A percentile compares a stretch with the other conserved stretches of the same genome.
Conservation (phyloP, 2,113 vertebrate genomes). For the Upupa epops region DNA sequence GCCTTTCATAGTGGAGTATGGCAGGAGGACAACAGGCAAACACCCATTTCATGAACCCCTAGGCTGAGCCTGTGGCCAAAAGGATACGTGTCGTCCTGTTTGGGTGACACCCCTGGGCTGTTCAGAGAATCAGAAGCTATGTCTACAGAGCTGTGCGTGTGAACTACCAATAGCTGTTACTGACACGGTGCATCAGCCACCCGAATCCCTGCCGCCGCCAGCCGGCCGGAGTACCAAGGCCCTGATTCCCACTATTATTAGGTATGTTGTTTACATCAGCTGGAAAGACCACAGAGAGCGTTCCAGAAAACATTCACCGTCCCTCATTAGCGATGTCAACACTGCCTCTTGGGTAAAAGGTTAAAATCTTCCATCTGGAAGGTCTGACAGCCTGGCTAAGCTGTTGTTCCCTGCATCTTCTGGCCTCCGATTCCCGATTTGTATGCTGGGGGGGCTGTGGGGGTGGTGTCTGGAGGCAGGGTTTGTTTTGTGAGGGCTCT, state of each 20-base stretch:
- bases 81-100: not conserved
- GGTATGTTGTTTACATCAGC: slow-evolving; percentile 10
- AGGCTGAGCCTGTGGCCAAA: not conserved
- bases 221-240: slow-evolving; percentile 1
- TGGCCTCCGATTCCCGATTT: not conserved
- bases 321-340: slow-evolving; percentile 20
- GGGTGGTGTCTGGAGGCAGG: not conserved
- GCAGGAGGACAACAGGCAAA: not conserved
- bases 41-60: not conserved
- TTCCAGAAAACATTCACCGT: slow-evolving; percentile 32
- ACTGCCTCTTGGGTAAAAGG: not conserved
- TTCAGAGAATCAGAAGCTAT: not conserved
- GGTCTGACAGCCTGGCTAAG: not conserved
- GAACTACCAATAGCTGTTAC: not conserved
- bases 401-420: not conserved
- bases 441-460: not conserved
- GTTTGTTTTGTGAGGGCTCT: slow-evolving; percentile 1
- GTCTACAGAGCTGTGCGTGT: not conserved
- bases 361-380: slow-evolving; percentile 30
- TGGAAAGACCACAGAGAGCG: slow-evolving; percentile 28
- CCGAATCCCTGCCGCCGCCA: not conserved
- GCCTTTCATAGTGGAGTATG: not conserved
- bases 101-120: not conserved
- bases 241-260: not conserved
- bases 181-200: not conserved